Conservation (phyloP, 2,797 vertebrate species). For the Spondyliosoma cantharus region DNA sequence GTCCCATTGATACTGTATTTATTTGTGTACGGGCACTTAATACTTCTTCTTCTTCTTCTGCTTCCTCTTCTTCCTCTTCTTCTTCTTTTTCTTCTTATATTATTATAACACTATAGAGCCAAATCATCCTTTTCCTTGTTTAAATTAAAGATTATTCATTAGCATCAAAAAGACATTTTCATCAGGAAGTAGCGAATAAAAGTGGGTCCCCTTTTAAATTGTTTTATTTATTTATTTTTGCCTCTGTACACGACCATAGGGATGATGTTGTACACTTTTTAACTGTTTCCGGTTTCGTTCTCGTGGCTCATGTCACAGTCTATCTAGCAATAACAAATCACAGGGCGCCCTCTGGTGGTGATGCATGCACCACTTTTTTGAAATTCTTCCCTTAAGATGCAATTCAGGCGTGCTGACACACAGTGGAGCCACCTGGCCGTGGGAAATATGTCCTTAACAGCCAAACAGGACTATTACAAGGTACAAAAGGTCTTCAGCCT, state of each 20-base stretch:
- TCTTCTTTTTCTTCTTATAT: no score
- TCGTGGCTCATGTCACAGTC: background rate
- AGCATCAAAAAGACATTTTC: no score
- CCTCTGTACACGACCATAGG: slow-evolving; percentile 28
- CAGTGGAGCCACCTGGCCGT: slow-evolving; percentile 40
- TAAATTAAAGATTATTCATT: no score
- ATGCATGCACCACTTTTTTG: rapidly evolving
- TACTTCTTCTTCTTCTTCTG: no score
- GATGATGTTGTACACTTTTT: slow-evolving; percentile 47
- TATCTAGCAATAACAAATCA: background rate
- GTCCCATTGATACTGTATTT: no score
- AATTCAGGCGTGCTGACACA: slow-evolving; percentile 39
- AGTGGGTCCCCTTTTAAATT: background rate
- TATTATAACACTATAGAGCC: no score
- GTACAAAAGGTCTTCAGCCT: background rate
- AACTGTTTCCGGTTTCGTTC: slow-evolving; percentile 64
- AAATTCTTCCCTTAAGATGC: background rate
- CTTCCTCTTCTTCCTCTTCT: no score
- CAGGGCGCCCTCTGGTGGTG: slow-evolving; percentile 25
- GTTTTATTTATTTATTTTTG: slow-evolving; percentile 9
- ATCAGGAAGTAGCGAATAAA: background rate
- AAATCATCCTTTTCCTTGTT: no score
- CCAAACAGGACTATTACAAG: background rate
- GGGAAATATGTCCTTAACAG: background rate
- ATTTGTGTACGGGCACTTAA: no score